Evolutionary conservation across 2,888 invertebrate genomes (phyloP), one percentile per base, ranked within the genome.

Genomic region (Leptinotarsa rubiginosa): DNA sequence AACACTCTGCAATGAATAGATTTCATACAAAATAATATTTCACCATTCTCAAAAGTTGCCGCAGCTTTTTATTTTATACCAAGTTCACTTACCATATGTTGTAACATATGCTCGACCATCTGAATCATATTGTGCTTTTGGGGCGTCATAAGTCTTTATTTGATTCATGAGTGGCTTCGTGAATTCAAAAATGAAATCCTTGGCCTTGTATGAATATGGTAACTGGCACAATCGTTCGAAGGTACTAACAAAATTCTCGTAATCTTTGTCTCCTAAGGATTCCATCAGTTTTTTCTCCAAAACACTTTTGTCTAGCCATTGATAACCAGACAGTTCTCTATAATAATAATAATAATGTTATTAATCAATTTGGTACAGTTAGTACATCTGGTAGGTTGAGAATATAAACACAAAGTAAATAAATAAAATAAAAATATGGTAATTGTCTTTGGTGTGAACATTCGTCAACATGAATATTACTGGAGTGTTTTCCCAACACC

Each of bases 141-240:
- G 93, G 72, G 94, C 90, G 79, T 92, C 91, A 69, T 90, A 83
- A 7, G 91, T 89, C 83, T 90, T 90, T 18, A 89, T 90, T 83
- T 92, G 91, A 74, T 89, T 88, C 78, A 91, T 85, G 56, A 94
- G 84, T 0, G 90, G 87, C 83, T 91, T 93, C 78, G 94, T 89
- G 83, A 91, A 96, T 78, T 92, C 89, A 80, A 92, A 90, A 81
- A 98, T 92, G 80, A 96, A 95, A 59, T 95, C 93, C 85, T 92
- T 92, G 47, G 88, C 89, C 83, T 89, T 90, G 80, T 92, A 92
- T 0, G 96, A 91, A 87, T 94, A 93, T 0, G 96, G 95, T 83
- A 95, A 91, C 7, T 90, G 87, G 13, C 89, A 85, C 66, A 98
- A 87, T 78, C 95, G 90, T 71, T 95, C 92, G 90, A 97, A 91